Evolutionary conservation across 2,888 invertebrate genomes (phyloP), one percentile per base, ranked within the genome.

Genomic region (Pinctada fucata): DNA sequence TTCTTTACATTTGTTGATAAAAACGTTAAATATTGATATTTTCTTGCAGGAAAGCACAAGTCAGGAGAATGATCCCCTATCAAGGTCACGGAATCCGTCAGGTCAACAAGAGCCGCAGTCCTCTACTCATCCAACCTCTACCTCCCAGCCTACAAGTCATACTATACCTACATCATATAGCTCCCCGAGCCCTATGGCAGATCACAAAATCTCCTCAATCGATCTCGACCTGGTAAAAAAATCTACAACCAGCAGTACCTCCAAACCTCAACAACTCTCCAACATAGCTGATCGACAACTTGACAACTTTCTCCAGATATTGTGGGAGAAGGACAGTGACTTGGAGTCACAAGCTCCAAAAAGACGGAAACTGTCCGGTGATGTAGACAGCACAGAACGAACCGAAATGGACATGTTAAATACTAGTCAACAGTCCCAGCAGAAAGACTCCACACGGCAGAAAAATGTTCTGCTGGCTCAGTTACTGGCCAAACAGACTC

Each of bases 51-150:
- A 90, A 77, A 90, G 89, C 72, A 90, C 90, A n/a, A 90, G 88
- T 79, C 84, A 86, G 48, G 89, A 90, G 50, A 82, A 83, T 16
- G 88, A 89, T 51, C 76, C 83, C 45, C 73, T 79, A 13, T 85
- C 86, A 1, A 80, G 90, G 48, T 88, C 88, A 16, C 83, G 89
- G 8, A 89, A 90, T 77, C 88, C 87, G 72, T 90, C 90, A 31
- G 90, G 88, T 2, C 89, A 88, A 6, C 89, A 90, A 78, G 89
- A 90, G 77, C 90, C 89, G 0, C 89, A 89, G 80, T 89, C 89
- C 4, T 87, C 90, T 1, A 88, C 80, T 48, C 75, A 66, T 48
- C 69, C 77, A 13, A 83, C 86, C n/a, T 79, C 82, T 65, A 84
- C 85, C 49, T 83, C 84, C 2, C 82, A 79, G 13, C 77, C 80